Base-by-base conservation (phyloP, 2,797 vertebrate species). In the Spondyliosoma cantharus region DNA sequence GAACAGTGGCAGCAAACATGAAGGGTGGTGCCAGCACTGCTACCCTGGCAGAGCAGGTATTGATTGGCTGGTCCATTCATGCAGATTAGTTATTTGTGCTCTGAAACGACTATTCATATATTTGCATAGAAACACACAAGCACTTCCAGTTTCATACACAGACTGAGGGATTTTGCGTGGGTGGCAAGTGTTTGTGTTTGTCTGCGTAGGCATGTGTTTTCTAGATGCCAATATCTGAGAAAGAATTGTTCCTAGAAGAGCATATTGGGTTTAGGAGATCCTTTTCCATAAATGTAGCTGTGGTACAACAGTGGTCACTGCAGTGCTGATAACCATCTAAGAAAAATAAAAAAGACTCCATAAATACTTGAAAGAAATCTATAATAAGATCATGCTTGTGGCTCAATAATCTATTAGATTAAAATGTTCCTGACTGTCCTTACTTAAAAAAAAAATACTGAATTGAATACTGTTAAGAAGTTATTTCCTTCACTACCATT, bases 71-170 rank as follows among this genome's bases (percentile, higher is more conserved):
- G 32, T 63, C 25, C 59, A 42, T 11, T 60, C 61, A 43, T 61
- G 68, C 43, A 48, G 60, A 29, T 45, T 43, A 50, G 19, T 48
- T 24, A 42, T 76, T 77, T 77, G 46, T 71, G 27, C 19, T 8
- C 56, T n/a, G 25, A 66, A 53, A 15, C n/a, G n/a, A 73, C 73
- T 67, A 57, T 76, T 66, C 65, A 66, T 56, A 64, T n/a, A 81
- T 68, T 71, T 48, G 32, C 53, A 69, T 49, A 63, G 25, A 65
- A 43, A 62, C 52, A 57, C 48, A 65, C 11, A 17, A 56, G 25
- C 16, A 12, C 46, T 32, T 69, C 43, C 15, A 57, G 4, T 70
- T 72, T 64, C 16, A 69, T 15, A 52, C 53, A 53, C 32, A 54
- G 37, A 54, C 60, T 65, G 37, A 50, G 25, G 62, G 58, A 54